Conservation (phyloP, 2,113 vertebrate species). For the Alligator sinensis region DNA sequence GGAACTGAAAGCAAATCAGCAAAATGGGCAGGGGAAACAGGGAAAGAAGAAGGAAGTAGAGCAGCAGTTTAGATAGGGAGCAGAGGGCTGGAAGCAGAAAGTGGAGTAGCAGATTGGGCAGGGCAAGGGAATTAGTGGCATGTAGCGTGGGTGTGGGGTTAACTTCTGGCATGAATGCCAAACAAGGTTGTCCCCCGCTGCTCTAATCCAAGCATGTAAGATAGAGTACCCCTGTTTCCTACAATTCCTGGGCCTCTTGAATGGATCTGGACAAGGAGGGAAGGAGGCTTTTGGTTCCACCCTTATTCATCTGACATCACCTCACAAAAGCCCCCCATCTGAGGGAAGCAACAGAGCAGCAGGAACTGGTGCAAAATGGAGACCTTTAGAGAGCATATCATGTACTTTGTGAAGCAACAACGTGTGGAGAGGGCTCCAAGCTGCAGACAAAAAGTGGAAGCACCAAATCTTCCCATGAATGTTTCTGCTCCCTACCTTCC, state of each 20-base stretch:
- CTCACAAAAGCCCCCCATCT: background rate
- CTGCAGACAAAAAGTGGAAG: background rate
- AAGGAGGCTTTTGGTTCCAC: background rate
- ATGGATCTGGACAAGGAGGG: accelerated
- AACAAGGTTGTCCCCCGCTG: too few species aligned
- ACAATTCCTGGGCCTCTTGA: background rate
- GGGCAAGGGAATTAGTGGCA: too few species aligned
- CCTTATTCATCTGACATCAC: background rate
- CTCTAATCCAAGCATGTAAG: too few species aligned
- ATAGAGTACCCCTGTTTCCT: background rate
- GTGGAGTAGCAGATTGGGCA: too few species aligned
- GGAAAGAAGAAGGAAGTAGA: too few species aligned
- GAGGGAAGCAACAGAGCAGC: background rate
- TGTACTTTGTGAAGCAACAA: background rate
- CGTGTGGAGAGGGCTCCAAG: background rate
- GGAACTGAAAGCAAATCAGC: too few species aligned
- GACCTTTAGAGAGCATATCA: background rate
- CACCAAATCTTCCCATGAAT: background rate
- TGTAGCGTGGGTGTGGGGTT: too few species aligned
- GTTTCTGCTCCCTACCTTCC: background rate
- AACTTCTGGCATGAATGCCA: too few species aligned
- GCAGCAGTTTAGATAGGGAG: too few species aligned
- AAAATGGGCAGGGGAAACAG: too few species aligned
- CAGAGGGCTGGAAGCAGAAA: too few species aligned
- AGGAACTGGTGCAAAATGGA: background rate